Evolutionary conservation across 2,113 vertebrate species (phyloP), one percentile per base, ranked within the genome.

Genomic region (Ctenodactylus gundi): DNA sequence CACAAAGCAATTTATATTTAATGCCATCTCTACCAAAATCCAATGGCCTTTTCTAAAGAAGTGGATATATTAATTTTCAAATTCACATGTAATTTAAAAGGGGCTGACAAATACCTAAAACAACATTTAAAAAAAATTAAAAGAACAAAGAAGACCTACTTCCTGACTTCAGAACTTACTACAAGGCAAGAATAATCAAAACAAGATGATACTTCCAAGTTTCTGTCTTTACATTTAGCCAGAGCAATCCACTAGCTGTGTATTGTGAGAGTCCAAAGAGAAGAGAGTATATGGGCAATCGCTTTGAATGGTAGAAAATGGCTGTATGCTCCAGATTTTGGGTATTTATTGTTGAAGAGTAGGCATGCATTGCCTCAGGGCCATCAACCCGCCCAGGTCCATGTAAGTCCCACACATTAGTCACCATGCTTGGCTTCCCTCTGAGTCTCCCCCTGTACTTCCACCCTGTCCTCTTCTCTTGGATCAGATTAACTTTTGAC

Each of bases 401-500:
- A 80, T 76, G 58, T 8, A 77, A 88, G 76, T 88, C 78, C 92
- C 72, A 88, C 4, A 11, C 36, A 78, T 83, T 88, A 90, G 81
- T 97, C 90, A 85, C 53, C 84, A 4, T 57, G 9, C 78, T 95
- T 97, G 93, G 84, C 84, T 95, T 95, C 72, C 64, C 53, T 78
- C 49, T 15, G 60, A 90, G 89, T 85, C 60, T 76, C 91, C 70
- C 82, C 62, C 41, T n/a, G 21, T 34, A 7, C 62, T 29, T n/a
- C 20, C 18, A 13, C 41, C 10, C 4, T n/a, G n/a, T 2, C 11
- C 31, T 78, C 89, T 92, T 95, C 81, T 93, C 85, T 96, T 90
- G 93, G 90, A 95, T 96, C 81, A 90, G 44, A 93, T 95, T 96
- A 97, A 87, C 83, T 90, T 95, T 89, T 97, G 96, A 97, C 96